These are phyloP conservation scores for Syritta pipiens DNA, from an alignment of 2,888 invertebrate species.

Conservation along the genomic window DNA sequence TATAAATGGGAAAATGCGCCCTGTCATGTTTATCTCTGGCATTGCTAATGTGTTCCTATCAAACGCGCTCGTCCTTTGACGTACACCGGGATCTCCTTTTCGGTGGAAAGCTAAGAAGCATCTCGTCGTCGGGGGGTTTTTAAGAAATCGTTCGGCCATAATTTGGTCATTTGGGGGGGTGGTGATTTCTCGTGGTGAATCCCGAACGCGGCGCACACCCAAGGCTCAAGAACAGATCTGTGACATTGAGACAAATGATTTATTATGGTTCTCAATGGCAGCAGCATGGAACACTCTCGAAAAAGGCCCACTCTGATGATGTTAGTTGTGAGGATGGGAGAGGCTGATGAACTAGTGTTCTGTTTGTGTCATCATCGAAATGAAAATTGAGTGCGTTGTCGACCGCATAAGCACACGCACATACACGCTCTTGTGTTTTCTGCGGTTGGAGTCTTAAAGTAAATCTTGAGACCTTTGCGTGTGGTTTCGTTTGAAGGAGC, in stretches of 20 bases:
- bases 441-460: too few species aligned
- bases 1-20: slow-evolving; percentile 67
- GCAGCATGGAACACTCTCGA: slow-evolving; percentile 47
- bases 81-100: too few species aligned
- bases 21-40: slow-evolving; percentile 69
- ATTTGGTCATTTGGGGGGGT: slow-evolving; percentile 55
- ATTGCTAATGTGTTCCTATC: slow-evolving; percentile 67
- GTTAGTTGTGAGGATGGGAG: slow-evolving; percentile 3
- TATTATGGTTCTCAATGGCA: slow-evolving; percentile 63
- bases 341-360: slow-evolving; percentile 54
- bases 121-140: slow-evolving; percentile 17
- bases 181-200: slow-evolving; percentile 32
- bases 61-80: slow-evolving; percentile 61
- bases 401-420: too few species aligned
- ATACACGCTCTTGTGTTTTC: too few species aligned
- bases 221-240: slow-evolving; percentile 60
- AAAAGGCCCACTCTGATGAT: slow-evolving; percentile 51
- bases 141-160: slow-evolving; percentile 51
- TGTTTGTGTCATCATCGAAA: slow-evolving; percentile 61
- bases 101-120: background rate
- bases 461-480: too few species aligned
- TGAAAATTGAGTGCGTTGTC: slow-evolving; percentile 59
- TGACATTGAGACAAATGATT: slow-evolving; percentile 69
- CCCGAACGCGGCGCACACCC: slow-evolving; percentile 31
- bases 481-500: too few species aligned